Evolutionary conservation across 2,113 vertebrate genomes (phyloP).

Genomic region (Platysteira castanea): DNA sequence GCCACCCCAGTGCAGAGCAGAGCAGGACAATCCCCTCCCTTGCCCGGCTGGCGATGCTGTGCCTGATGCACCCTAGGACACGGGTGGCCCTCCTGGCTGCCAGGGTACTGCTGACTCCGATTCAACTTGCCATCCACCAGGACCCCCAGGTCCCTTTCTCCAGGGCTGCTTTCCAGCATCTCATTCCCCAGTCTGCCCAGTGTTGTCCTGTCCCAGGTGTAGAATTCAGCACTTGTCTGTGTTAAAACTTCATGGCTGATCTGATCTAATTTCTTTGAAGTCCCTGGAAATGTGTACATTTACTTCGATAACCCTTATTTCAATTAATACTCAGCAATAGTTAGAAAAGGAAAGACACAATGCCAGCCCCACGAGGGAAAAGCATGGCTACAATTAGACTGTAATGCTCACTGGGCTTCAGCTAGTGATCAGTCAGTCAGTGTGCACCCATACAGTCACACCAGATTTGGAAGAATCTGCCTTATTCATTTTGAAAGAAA

Average conservation of each 20-base stretch:
- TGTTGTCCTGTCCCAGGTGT: neutral
- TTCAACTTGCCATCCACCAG: neutral
- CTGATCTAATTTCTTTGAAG: neutral
- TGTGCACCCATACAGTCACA: neutral
- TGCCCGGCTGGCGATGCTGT: accelerated
- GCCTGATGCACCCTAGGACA: neutral
- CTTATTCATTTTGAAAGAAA: neutral
- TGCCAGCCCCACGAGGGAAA: neutral
- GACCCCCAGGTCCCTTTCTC: neutral
- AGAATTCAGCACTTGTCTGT: neutral
- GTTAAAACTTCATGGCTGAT: neutral
- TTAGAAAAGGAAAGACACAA: neutral
- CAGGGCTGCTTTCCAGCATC: neutral
- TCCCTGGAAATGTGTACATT: neutral
- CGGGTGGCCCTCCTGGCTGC: accelerated
- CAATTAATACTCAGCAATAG: neutral
- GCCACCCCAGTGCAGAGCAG: neutral
- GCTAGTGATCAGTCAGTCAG: neutral
- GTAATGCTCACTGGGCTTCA: neutral
- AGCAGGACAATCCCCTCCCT: neutral
- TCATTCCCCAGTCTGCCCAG: neutral
- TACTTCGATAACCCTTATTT: neutral
- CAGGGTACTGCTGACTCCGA: neutral
- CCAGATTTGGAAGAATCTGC: neutral
- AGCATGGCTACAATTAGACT: neutral